These are phyloP conservation scores for Xiphophorus hellerii DNA, from an alignment of 2,113 vertebrate species.

Conservation along the genomic window DNA sequence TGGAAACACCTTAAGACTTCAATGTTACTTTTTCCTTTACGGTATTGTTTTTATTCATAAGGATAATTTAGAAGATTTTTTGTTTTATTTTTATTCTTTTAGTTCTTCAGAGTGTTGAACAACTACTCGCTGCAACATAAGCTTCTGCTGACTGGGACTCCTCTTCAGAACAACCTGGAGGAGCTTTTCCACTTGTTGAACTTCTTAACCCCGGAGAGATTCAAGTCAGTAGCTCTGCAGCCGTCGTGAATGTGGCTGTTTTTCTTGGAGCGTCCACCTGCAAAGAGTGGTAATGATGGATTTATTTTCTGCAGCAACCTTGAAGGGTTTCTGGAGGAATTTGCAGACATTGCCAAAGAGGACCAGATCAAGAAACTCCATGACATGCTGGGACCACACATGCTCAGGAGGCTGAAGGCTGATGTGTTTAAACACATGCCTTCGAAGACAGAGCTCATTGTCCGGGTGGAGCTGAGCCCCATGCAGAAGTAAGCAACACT, in stretches of 20 bases:
- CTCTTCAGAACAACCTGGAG: slow-evolving; percentile 96
- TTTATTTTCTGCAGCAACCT: slow-evolving; percentile 84
- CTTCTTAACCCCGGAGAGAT: slow-evolving; percentile 94
- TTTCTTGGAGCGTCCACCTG: background rate
- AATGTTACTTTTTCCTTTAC: background rate
- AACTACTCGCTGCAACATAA: slow-evolving; percentile 97
- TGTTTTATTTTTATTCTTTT: slow-evolving; percentile 13
- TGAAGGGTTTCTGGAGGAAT: slow-evolving; percentile 97
- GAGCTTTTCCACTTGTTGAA: slow-evolving; percentile 97
- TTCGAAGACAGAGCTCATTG: slow-evolving; percentile 95
- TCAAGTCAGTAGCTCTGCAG: slow-evolving; percentile 85
- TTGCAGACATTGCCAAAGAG: slow-evolving; percentile 98
- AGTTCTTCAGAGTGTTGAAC: slow-evolving; percentile 97
- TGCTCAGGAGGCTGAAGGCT: slow-evolving; percentile 95
- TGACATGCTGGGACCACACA: slow-evolving; percentile 97
- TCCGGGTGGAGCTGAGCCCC: slow-evolving; percentile 94
- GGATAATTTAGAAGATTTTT: background rate
- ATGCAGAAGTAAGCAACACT: slow-evolving; percentile 92
- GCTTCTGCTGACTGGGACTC: slow-evolving; percentile 94
- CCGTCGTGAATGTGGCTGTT: background rate
- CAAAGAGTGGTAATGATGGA: background rate
- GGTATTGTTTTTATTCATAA: background rate
- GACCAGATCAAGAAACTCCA: slow-evolving; percentile 99
- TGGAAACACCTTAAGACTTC: background rate
- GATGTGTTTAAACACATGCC: slow-evolving; percentile 99